Base-by-base conservation (phyloP, 2,888 invertebrate species). In the Spodoptera picta region DNA sequence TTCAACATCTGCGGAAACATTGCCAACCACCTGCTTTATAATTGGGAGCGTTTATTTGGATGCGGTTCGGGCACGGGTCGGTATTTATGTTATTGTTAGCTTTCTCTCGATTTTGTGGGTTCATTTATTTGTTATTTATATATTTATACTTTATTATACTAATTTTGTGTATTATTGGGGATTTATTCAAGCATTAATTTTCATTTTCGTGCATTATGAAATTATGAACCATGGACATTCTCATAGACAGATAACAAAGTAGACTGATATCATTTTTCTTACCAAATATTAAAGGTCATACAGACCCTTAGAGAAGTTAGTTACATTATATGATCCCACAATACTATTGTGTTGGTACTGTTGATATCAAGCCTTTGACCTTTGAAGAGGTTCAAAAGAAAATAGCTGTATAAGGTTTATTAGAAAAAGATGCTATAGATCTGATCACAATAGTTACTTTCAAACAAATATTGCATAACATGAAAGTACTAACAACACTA, bases 311-410 rank as follows among this genome's bases (percentile, higher is more conserved):
- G 51, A 49, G 56, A 46, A 52, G 43, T 47, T 57, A 62, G 63
- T 73, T 64, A 60, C 58, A 75, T 73, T 69, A 75, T 63, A 69
- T 73, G 69, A 73, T 73, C 65, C 65, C 47, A 23, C 48, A 46
- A 60, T 69, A 24, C 60, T 24, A 42, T 12, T 50, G 36, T 27
- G 27, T 19, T 19, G 19, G 19, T 36, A 47, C 49, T 44, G 57
- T 60, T 50, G 44, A 50, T 27, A 48, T 59, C 2, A 46, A 54
- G 51, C 31, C 52, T 56, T 31, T 58, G 36, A 50, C 49, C 47
- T 69, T 69, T 52, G 12, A 44, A 36, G 31, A 49, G 23, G 43
- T 50, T n/a, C 19, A 3, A 14, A 48, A 42, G 53, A 9, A 52
- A 45, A 43, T 43, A 64, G 54, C 41, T 46, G 36, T 19, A 49